A percentile compares a stretch with the other conserved stretches of the same genome.
phyloP scores from a whole-genome alignment of 2,113 vertebrate species.

The Gopherus evgoodei region DNA sequence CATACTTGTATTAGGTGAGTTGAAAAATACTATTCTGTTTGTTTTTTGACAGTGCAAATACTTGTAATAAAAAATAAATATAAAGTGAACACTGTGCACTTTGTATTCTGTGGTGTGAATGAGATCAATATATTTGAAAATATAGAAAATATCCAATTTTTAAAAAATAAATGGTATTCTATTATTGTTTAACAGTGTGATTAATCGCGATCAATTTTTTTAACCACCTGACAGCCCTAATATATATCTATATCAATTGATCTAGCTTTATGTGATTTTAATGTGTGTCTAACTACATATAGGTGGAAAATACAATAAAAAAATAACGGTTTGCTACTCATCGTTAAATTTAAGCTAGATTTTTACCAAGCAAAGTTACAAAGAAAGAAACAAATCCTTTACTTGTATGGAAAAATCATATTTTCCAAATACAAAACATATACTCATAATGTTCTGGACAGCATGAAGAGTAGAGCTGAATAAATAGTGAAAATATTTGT shows the following conservation, averaged over 20 bases:
- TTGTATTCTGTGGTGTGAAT: too few relatives aligned
- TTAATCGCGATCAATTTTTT: too few relatives aligned
- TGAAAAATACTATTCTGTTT: too few relatives aligned
- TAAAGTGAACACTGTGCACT: too few relatives aligned
- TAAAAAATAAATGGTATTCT: too few relatives aligned
- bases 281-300: neutral
- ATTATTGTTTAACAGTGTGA: too few relatives aligned
- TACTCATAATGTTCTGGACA: neutral
- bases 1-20: too few relatives aligned
- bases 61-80: too few relatives aligned
- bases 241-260: neutral
- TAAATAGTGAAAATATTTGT: neutral
- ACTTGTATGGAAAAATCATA: neutral
- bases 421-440: neutral
- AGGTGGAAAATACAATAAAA: neutral
- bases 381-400: neutral
- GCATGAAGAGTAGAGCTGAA: neutral
- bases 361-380: neutral
- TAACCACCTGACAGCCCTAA: too few relatives aligned
- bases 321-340: neutral
- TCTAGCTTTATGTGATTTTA: neutral
- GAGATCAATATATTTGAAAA: too few relatives aligned
- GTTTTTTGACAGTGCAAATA: too few relatives aligned
- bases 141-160: too few relatives aligned
- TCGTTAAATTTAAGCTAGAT: neutral